Conservation (phyloP, 2,113 vertebrate genomes). For the Nesoenas mayeri region DNA sequence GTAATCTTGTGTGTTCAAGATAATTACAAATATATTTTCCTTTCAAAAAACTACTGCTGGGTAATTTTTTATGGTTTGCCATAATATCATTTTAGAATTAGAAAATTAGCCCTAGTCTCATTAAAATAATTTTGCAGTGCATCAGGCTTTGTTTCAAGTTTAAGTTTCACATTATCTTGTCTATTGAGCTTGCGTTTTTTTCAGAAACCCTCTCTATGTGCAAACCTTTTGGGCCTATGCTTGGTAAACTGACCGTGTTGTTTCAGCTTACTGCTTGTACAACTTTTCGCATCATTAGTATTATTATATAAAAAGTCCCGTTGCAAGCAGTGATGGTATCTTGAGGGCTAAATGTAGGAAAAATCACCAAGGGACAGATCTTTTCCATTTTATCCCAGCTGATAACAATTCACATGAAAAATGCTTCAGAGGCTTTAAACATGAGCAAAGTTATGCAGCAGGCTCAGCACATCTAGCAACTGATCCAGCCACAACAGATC, state of each 20-base stretch:
- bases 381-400: not conserved
- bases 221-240: not conserved
- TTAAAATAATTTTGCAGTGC: conserved; percentile 66
- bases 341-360: not conserved
- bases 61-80: conserved; percentile 70
- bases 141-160: conserved; percentile 51
- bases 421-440: not conserved
- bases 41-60: conserved; percentile 49
- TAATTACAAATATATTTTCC: conserved; percentile 75
- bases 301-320: not conserved
- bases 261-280: not conserved
- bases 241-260: not conserved
- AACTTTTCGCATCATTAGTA: not conserved
- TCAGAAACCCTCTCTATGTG: not conserved
- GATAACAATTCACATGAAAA: not conserved
- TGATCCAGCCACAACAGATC: not conserved
- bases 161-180: conserved; percentile 29
- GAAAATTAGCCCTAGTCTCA: conserved; percentile 58
- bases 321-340: not conserved
- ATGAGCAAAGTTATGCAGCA: not conserved
- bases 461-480: not conserved
- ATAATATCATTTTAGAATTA: conserved; percentile 67
- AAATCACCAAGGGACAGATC: not conserved
- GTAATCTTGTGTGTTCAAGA: conserved; percentile 58
- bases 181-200: not conserved